Evolutionary conservation across 2,888 invertebrate genomes (phyloP).

Genomic region (Marasmarcha lunaedactyla): DNA sequence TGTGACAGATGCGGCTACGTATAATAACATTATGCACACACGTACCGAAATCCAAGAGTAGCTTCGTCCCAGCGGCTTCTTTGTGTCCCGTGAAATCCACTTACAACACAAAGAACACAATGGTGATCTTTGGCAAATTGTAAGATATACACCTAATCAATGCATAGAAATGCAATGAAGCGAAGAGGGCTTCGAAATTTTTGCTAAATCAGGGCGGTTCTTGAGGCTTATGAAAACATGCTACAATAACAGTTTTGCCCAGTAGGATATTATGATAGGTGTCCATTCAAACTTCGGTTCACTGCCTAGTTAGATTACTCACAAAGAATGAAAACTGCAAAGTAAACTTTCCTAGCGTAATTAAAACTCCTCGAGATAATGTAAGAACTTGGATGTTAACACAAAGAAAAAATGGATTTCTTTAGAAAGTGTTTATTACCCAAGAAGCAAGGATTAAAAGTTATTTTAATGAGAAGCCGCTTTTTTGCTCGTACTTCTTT

Average conservation of each 20-base stretch:
- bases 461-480: no score
- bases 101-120: conserved; percentile 58
- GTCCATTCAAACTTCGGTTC: conserved; percentile 5
- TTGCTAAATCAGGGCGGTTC: conserved; percentile 40
- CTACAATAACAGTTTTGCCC: conserved; percentile 34
- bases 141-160: conserved; percentile 68
- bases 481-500: no score
- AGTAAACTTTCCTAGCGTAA: no score
- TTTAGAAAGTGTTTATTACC: no score
- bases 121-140: conserved; percentile 63
- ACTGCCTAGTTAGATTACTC: not conserved
- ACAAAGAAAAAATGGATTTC: no score
- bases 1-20: conserved; percentile 65
- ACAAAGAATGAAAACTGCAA: conserved; percentile 1
- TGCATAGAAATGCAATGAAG: conserved; percentile 49
- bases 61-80: conserved; percentile 49
- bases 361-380: no score
- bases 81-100: conserved; percentile 57
- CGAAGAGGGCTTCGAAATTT: conserved; percentile 43
- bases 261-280: conserved; percentile 37
- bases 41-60: conserved; percentile 34
- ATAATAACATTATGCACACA: conserved; percentile 65
- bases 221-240: conserved; percentile 63
- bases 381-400: no score
- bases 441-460: no score